phyloP scores from a whole-genome alignment of 2,888 invertebrate genomes.

The Eupithecia centaureata region DNA sequence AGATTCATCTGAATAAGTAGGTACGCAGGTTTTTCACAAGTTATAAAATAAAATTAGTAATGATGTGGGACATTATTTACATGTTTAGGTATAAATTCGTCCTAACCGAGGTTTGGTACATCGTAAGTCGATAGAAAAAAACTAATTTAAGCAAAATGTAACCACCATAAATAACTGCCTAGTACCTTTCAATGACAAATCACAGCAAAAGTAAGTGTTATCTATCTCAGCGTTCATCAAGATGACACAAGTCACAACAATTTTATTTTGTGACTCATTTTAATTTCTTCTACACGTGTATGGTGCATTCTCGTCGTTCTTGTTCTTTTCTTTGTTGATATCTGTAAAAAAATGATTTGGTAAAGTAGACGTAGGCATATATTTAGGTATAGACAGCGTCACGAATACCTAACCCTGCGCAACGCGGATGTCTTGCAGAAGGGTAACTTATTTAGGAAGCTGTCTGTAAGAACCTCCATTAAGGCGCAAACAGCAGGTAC shows the following conservation, averaged over 20 bases:
- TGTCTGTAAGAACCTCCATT: too few relatives aligned
- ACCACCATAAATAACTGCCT: not conserved
- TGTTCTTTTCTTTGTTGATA: constrained; percentile 89
- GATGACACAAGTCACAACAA: constrained; percentile 34
- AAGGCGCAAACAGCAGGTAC: too few relatives aligned
- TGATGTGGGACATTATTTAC: not conserved
- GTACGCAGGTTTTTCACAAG: too few relatives aligned
- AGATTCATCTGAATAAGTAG: not conserved
- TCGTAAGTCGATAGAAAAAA: too few relatives aligned
- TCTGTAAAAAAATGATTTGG: constrained; percentile 68
- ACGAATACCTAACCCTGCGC: too few relatives aligned
- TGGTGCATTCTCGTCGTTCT: constrained; percentile 89
- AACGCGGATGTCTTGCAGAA: too few relatives aligned
- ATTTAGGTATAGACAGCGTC: too few relatives aligned
- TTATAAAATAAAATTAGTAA: not conserved
- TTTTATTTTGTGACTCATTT: constrained; percentile 39
- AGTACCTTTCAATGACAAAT: constrained; percentile 30
- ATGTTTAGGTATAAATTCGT: not conserved
- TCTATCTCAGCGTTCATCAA: constrained; percentile 20
- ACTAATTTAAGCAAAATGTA: not conserved
- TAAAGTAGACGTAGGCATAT: too few relatives aligned
- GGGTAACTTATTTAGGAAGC: too few relatives aligned
- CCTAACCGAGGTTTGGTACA: not conserved
- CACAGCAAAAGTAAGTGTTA: constrained; percentile 17
- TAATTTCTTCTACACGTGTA: constrained; percentile 86